phyloP scores from a whole-genome alignment of 2,797 vertebrate species.

The Falco berigora region DNA sequence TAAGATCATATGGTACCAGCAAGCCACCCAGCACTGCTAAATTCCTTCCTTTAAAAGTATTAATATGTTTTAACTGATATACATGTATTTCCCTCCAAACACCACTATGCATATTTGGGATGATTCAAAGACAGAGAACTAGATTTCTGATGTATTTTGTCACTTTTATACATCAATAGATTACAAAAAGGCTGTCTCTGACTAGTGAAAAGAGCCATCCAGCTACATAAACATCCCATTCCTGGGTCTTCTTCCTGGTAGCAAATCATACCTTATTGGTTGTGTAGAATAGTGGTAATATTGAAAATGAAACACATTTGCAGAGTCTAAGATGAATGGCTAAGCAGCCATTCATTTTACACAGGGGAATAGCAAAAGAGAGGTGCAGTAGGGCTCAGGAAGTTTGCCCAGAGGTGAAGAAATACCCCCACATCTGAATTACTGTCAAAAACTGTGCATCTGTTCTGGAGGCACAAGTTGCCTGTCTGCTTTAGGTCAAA shows the following conservation, averaged over 20 bases:
- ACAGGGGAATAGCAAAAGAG: neutral
- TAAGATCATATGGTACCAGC: neutral
- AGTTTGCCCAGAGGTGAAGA: neutral
- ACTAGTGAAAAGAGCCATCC: neutral
- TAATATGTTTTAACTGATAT: neutral
- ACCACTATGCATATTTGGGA: neutral
- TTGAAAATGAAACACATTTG: neutral
- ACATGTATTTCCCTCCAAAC: neutral
- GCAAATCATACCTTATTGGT: neutral
- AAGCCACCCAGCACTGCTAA: neutral
- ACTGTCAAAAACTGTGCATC: fast-evolving
- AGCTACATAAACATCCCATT: neutral
- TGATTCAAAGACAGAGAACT: neutral
- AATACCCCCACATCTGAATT: neutral
- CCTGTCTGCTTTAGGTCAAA: neutral
- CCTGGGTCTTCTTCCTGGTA: neutral
- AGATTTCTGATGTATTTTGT: neutral
- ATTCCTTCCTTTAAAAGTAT: neutral
- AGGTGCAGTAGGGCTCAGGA: neutral
- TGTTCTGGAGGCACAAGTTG: neutral
- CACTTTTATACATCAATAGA: neutral
- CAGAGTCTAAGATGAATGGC: neutral
- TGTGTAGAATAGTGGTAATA: neutral
- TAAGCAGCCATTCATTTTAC: neutral
- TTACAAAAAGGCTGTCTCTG: neutral